phyloP scores from a whole-genome alignment of 2,888 invertebrate species.

The Agriopis marginaria region DNA sequence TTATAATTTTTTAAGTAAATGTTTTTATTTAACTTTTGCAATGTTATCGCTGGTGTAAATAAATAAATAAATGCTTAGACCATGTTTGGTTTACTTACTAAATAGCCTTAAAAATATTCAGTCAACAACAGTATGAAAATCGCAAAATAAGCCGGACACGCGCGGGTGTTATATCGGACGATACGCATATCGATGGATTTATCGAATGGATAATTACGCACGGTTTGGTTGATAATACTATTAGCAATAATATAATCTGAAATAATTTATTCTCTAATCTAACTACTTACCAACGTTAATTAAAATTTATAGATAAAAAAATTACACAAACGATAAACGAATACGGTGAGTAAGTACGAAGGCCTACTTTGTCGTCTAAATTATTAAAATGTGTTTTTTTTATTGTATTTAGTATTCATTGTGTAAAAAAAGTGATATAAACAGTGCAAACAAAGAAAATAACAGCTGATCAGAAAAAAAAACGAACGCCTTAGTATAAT shows the following conservation, averaged over 20 bases:
- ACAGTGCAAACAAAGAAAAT: background rate
- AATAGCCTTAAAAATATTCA: too few relatives aligned
- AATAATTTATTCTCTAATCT: too few relatives aligned
- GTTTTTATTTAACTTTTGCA: too few relatives aligned
- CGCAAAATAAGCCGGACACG: background rate
- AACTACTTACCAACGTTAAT: background rate
- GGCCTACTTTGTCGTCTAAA: background rate
- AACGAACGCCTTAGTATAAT: background rate
- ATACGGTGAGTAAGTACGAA: too few relatives aligned
- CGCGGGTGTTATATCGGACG: background rate
- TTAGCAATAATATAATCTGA: conserved; percentile 3
- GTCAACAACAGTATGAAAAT: background rate
- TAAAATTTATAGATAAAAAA: background rate
- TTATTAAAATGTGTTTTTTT: background rate
- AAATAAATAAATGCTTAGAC: too few relatives aligned
- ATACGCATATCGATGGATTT: background rate
- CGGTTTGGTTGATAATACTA: background rate
- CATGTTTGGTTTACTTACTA: too few relatives aligned
- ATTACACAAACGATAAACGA: background rate
- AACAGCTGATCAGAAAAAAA: background rate
- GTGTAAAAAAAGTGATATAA: background rate
- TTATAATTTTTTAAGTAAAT: too few relatives aligned
- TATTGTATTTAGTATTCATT: too few relatives aligned
- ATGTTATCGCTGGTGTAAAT: too few relatives aligned
- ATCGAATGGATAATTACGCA: background rate